phyloP scores from a whole-genome alignment of 2,888 invertebrate genomes.

The Chaitophorus viminalis region DNA sequence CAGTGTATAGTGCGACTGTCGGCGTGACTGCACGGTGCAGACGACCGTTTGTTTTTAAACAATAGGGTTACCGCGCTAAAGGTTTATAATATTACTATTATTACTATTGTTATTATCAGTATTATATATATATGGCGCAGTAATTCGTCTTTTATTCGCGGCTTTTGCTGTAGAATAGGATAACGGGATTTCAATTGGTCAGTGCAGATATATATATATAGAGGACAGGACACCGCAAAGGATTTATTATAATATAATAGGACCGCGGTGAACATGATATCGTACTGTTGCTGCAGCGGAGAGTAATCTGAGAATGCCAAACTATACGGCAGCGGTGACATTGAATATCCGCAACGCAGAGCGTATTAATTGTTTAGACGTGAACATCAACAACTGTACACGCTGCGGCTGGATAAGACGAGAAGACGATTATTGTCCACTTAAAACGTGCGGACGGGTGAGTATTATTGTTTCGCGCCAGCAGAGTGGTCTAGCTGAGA shows the following conservation, averaged over 20 bases:
- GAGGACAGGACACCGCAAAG: not conserved
- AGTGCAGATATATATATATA: too few relatives aligned
- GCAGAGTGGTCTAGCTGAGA: too few relatives aligned
- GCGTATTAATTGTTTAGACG: not conserved
- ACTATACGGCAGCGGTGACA: not conserved
- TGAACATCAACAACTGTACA: too few relatives aligned
- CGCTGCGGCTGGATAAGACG: not conserved
- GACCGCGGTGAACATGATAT: not conserved
- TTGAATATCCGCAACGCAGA: not conserved
- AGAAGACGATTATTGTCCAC: not conserved
- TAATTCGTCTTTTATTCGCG: conserved; percentile 43
- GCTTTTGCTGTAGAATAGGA: conserved; percentile 38
- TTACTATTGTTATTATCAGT: too few relatives aligned
- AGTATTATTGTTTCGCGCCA: too few relatives aligned
- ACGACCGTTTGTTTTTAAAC: conserved; percentile 6
- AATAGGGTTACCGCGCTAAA: not conserved
- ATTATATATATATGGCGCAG: not conserved
- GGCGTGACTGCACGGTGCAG: not conserved
- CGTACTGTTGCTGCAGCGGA: not conserved
- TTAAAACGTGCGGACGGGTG: not conserved
- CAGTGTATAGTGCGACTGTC: not conserved
- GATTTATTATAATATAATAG: not conserved
- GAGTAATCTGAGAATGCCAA: not conserved
- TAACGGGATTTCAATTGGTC: conserved; percentile 21
- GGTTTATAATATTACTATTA: not conserved